A percentile compares a stretch with the other conserved stretches of the same genome.
Evolutionary conservation across 2,113 vertebrate genomes (phyloP).

Genomic region (Microcebus griseorufus): DNA sequence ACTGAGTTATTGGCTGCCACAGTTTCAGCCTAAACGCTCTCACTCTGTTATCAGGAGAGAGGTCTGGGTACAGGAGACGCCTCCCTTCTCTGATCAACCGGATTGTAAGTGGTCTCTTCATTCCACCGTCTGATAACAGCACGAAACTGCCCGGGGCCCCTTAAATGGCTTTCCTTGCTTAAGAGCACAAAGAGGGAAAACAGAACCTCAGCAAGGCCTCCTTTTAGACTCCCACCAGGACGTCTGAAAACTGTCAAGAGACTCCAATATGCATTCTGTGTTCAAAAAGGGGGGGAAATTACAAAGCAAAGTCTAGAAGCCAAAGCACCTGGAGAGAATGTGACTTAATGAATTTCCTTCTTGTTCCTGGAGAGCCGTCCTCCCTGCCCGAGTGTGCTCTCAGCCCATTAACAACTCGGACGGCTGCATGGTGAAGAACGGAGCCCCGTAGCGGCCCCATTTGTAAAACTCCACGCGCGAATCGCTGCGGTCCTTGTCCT

Average conservation of each 20-base stretch:
- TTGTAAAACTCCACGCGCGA: constrained; percentile 53
- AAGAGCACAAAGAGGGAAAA: not conserved
- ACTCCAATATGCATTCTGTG: not conserved
- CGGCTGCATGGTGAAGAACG: constrained; percentile 60
- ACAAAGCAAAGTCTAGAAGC: constrained; percentile 62
- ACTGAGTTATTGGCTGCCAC: fast-evolving
- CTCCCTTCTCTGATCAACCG: too few species aligned
- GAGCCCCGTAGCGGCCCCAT: constrained; percentile 60
- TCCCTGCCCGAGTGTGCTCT: not conserved
- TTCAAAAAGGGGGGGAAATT: not conserved
- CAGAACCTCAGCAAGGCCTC: not conserved
- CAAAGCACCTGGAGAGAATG: not conserved
- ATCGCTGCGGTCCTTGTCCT: constrained; percentile 65
- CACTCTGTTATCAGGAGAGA: too few species aligned
- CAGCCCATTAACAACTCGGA: constrained; percentile 70
- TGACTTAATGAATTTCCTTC: constrained; percentile 62
- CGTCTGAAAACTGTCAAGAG: not conserved
- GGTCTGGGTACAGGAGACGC: not conserved
- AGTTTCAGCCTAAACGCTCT: not conserved
- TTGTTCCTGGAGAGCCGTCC: constrained; percentile 36
- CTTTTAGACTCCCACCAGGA: not conserved
- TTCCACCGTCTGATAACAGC: fast-evolving
- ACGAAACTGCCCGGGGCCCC: too few species aligned
- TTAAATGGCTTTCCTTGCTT: not conserved
- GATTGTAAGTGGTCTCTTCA: not conserved